Evolutionary conservation across 2,113 vertebrate species (phyloP).

Genomic region (Mesocricetus auratus): DNA sequence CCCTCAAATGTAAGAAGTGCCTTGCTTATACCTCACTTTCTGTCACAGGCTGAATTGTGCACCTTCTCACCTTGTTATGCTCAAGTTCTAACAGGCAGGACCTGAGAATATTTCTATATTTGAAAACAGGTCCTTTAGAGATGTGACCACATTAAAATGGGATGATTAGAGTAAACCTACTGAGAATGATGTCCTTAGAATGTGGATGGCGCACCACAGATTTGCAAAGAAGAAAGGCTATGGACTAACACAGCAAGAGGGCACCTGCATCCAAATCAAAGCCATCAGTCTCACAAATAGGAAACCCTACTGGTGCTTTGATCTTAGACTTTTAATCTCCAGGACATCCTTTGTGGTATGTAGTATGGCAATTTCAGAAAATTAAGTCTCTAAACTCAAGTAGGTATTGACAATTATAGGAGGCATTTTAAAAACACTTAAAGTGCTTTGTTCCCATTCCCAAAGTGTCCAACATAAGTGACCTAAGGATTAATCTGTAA

Average conservation of each 20-base stretch:
- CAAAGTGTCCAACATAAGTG: slow-evolving; percentile 16
- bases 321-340: background rate
- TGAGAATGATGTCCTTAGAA: background rate
- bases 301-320: background rate
- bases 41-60: background rate
- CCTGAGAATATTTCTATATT: slow-evolving; percentile 6
- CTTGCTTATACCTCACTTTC: background rate
- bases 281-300: background rate
- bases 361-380: background rate
- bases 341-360: background rate
- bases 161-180: background rate
- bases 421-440: background rate
- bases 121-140: background rate
- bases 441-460: background rate
- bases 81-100: slow-evolving; percentile 9
- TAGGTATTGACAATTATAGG: background rate
- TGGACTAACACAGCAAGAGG: background rate
- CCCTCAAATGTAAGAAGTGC: background rate
- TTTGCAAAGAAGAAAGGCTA: background rate
- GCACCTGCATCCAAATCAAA: background rate
- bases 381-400: slow-evolving; percentile 43
- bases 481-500: background rate
- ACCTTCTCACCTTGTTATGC: background rate
- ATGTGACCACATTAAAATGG: slow-evolving; percentile 15
- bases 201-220: background rate